Percentiles rank a stretch among this genome's conserved stretches.
phyloP scores from a whole-genome alignment of 1,140 invertebrate species.

The Anthonomus grandis region DNA sequence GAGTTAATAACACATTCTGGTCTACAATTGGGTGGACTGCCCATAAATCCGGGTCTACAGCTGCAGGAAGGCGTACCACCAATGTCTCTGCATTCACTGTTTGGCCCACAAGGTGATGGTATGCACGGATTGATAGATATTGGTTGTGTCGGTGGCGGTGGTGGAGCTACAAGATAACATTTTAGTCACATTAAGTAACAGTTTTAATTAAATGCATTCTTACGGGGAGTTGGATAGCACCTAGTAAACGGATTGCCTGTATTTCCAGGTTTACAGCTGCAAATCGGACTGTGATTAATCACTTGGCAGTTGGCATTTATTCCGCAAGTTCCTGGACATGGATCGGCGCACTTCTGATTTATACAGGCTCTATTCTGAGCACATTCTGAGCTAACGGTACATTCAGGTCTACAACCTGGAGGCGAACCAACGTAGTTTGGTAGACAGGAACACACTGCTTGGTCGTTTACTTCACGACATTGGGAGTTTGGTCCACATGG shows the following conservation, averaged over 20 bases:
- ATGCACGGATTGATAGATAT: slow-evolving; percentile 62
- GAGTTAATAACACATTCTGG: slow-evolving; percentile 69
- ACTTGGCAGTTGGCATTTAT: slow-evolving; percentile 70
- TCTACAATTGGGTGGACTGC: slow-evolving; percentile 66
- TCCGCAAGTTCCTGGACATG: slow-evolving; percentile 73
- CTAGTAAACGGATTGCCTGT: slow-evolving; percentile 58
- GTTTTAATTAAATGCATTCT: slow-evolving; percentile 37
- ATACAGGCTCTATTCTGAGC: slow-evolving; percentile 68
- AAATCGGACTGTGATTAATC: slow-evolving; percentile 61
- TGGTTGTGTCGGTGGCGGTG: slow-evolving; percentile 35
- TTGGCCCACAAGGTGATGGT: slow-evolving; percentile 77
- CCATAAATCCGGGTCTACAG: slow-evolving; percentile 63
- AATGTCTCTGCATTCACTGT: slow-evolving; percentile 68
- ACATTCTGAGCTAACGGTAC: slow-evolving; percentile 79
- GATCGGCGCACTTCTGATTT: slow-evolving; percentile 71
- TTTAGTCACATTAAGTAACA: slow-evolving; percentile 32
- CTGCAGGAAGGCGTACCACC: slow-evolving; percentile 60
- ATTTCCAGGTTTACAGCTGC: slow-evolving; percentile 52
- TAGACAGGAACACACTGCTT: slow-evolving; percentile 60
- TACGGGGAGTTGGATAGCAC: slow-evolving; percentile 57
- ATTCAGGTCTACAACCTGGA: slow-evolving; percentile 73
- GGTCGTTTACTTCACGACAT: slow-evolving; percentile 54
- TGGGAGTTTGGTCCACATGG: slow-evolving; percentile 67
- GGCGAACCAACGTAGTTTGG: slow-evolving; percentile 64
- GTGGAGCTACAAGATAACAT: slow-evolving; percentile 44